phyloP scores from a whole-genome alignment of 2,888 invertebrate genomes.

The Acrobasis repandana region DNA sequence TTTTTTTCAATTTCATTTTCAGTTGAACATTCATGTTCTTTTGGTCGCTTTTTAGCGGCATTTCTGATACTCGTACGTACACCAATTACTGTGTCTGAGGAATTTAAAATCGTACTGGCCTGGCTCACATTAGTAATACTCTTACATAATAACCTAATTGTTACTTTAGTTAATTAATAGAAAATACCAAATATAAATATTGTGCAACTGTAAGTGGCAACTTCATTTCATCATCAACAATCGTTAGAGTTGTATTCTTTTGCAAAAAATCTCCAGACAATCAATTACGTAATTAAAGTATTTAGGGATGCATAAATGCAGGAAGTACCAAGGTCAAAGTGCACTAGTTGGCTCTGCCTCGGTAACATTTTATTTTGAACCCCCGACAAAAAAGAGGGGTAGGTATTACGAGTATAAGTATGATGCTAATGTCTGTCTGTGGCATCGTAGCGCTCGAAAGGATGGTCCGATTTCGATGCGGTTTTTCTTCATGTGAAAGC shows the following conservation, averaged over 20 bases:
- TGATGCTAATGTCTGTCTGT: too few species aligned
- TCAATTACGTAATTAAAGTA: background rate
- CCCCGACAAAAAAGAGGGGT: too few species aligned
- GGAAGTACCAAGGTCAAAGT: background rate
- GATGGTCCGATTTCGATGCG: too few species aligned
- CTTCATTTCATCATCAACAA: background rate
- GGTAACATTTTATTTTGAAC: too few species aligned
- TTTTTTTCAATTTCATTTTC: too few species aligned
- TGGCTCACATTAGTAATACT: background rate
- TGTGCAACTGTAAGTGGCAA: background rate
- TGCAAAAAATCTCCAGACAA: background rate
- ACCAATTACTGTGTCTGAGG: background rate
- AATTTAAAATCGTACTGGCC: background rate
- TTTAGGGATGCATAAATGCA: too few species aligned
- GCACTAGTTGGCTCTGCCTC: background rate
- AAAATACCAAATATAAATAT: background rate
- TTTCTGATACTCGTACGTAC: conserved; percentile 9
- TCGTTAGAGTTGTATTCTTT: background rate
- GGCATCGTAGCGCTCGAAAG: too few species aligned
- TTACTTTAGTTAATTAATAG: background rate
- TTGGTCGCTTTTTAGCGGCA: conserved; percentile 6
- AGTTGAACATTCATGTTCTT: conserved; percentile 54
- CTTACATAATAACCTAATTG: background rate
- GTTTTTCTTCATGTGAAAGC: too few species aligned
- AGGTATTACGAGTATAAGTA: too few species aligned